Evolutionary conservation across 1,140 invertebrate species (phyloP).

Genomic region (Drosophila asahinai): DNA sequence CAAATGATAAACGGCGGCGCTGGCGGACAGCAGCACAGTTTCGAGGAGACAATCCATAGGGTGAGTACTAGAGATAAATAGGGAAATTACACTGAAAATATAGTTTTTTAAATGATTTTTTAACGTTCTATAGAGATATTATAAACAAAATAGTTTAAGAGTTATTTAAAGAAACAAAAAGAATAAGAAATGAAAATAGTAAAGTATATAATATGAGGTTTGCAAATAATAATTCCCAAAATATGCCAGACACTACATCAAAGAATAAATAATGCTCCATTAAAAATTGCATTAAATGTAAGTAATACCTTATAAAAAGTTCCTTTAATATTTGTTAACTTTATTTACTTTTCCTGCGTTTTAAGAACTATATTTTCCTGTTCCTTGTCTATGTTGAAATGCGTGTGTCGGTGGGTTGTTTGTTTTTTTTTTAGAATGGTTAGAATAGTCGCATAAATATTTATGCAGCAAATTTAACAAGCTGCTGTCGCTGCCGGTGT

Average conservation of each 20-base stretch:
- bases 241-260: neutral
- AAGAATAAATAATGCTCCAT: neutral
- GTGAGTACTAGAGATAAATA: constrained; percentile 86
- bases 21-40: constrained; percentile 89
- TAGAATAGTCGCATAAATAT: constrained; percentile 69
- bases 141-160: neutral
- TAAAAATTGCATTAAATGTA: neutral
- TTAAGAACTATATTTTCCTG: neutral
- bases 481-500: constrained; percentile 33
- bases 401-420: constrained; percentile 9
- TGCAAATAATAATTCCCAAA: neutral
- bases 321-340: too few relatives aligned
- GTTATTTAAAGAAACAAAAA: neutral
- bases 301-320: neutral
- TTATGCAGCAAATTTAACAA: constrained; percentile 69
- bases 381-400: neutral
- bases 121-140: neutral
- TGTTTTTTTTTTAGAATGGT: constrained; percentile 23
- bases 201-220: neutral
- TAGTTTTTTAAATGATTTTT: neutral
- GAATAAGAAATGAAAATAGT: neutral
- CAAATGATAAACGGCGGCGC: constrained; percentile 90
- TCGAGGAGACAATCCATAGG: constrained; percentile 94
- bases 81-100: constrained; percentile 15
- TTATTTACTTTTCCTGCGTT: neutral